A percentile compares a stretch with the other conserved stretches of the same genome.
phyloP scores from a whole-genome alignment of 2,888 invertebrate genomes.

The Eristalis tenax region DNA sequence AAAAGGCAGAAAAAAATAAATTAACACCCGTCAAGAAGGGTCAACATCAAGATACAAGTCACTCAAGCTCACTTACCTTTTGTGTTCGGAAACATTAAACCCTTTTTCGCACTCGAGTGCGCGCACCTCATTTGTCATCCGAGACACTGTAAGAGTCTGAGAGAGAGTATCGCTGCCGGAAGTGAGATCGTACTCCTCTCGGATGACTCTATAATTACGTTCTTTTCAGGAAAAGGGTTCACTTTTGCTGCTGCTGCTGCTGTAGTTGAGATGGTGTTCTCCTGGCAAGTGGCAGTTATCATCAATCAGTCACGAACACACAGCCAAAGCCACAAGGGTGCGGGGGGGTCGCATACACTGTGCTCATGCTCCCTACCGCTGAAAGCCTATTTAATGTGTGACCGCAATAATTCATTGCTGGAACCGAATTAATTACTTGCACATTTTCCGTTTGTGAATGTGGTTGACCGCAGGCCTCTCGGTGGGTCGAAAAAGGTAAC shows the following conservation, averaged over 20 bases:
- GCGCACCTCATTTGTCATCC: constrained; percentile 58
- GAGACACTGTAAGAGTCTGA: constrained; percentile 11
- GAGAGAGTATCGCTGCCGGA: constrained; percentile 19
- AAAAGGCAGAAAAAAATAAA: constrained; percentile 14
- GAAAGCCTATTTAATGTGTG: constrained; percentile 68
- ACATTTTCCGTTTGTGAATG: constrained; percentile 72
- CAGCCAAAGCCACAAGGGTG: background rate
- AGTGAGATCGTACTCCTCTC: constrained; percentile 49
- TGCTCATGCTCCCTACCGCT: constrained; percentile 31
- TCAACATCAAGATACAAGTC: constrained; percentile 18
- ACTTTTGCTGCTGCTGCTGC: background rate
- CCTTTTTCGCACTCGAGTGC: constrained; percentile 51
- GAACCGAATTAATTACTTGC: constrained; percentile 72
- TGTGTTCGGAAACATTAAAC: constrained; percentile 8
- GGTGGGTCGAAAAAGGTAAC: constrained; percentile 54
- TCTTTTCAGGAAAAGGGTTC: constrained; percentile 24
- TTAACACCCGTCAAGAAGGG: constrained; percentile 15
- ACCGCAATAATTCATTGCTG: constrained; percentile 72
- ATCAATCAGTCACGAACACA: constrained; percentile 42
- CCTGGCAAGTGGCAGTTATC: constrained; percentile 40
- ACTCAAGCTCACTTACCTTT: constrained; percentile 9
- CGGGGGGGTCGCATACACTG: too few relatives aligned
- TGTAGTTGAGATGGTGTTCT: background rate
- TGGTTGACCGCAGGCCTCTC: constrained; percentile 64
- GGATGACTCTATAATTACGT: constrained; percentile 58